These are phyloP conservation scores for Erebia palarica DNA, from an alignment of 2,888 invertebrate species.

Conservation along the genomic window DNA sequence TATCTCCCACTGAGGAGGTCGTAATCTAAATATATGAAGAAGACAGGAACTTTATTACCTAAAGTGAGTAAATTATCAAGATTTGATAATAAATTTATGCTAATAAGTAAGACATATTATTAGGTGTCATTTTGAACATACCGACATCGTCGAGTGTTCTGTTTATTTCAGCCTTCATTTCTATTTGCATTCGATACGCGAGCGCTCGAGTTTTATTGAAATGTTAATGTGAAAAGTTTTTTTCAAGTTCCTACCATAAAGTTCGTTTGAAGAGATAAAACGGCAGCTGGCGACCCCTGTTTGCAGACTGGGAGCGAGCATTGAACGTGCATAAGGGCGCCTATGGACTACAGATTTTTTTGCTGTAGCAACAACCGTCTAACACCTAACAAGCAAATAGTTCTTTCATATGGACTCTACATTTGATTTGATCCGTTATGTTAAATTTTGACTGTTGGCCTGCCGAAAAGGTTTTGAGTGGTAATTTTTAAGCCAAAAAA, in stretches of 20 bases:
- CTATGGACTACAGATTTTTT: background rate
- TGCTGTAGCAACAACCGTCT: background rate
- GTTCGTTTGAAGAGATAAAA: constrained; percentile 63
- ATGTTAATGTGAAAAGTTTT: constrained; percentile 60
- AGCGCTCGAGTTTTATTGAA: constrained; percentile 57
- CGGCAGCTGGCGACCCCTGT: constrained; percentile 71
- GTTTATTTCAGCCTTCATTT: constrained; percentile 43
- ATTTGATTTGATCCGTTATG: no score
- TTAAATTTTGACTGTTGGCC: no score
- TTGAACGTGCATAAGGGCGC: constrained; percentile 47
- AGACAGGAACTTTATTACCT: no score
- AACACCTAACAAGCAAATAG: no score
- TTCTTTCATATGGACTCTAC: no score
- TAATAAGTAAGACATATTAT: no score
- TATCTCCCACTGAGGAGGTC: no score
- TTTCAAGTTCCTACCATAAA: constrained; percentile 50
- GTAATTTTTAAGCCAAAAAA: no score
- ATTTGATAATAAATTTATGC: no score
- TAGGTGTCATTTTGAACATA: background rate
- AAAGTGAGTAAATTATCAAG: no score
- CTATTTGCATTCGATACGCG: constrained; percentile 55
- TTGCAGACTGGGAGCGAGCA: constrained; percentile 57
- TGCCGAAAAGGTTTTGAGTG: no score
- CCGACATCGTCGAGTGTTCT: background rate
- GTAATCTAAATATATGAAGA: no score